phyloP scores from a whole-genome alignment of 2,797 vertebrate genomes.

The Neosilurus hyrtlii region DNA sequence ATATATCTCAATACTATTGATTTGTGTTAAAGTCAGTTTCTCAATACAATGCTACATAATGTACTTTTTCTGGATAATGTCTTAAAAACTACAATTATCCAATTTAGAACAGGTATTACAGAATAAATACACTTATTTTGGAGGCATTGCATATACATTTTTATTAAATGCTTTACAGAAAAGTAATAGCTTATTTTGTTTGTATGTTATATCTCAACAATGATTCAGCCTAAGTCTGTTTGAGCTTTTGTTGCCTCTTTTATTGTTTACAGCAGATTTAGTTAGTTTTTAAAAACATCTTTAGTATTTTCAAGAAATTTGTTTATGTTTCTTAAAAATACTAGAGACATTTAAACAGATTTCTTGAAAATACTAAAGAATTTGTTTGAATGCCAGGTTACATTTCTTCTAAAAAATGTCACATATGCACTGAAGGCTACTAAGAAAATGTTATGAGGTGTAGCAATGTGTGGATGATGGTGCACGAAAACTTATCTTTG shows the following conservation, averaged over 20 bases:
- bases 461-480: conserved; percentile 13
- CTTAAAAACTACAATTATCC: neutral
- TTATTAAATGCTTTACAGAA: neutral
- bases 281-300: neutral
- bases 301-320: neutral
- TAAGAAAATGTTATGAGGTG: neutral
- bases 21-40: neutral
- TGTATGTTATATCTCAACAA: no score
- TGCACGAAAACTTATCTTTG: conserved; percentile 3
- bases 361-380: neutral
- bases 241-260: neutral
- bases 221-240: neutral
- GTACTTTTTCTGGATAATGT: no score
- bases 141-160: no score
- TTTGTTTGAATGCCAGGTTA: neutral
- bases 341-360: neutral
- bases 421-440: neutral
- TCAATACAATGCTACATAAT: neutral
- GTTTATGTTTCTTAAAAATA: neutral
- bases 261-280: neutral
- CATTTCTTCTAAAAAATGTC: neutral
- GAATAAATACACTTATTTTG: no score
- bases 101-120: neutral
- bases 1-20: neutral
- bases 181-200: neutral